Evolutionary conservation across 1,140 invertebrate species (phyloP), one percentile per base, ranked within the genome.

Genomic region (Conus betulinus): DNA sequence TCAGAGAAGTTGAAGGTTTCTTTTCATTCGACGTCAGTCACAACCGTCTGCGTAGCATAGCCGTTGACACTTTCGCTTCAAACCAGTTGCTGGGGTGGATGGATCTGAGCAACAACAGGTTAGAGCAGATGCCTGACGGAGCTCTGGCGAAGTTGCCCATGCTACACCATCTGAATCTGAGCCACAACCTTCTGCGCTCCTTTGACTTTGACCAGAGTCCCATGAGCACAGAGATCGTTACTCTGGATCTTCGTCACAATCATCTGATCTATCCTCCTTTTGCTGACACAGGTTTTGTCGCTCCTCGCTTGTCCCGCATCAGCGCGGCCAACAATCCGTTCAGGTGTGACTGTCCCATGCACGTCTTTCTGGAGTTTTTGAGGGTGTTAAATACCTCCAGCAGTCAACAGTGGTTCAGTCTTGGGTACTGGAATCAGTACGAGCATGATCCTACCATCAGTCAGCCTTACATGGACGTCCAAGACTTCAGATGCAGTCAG

Each of bases 281-380:
- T 51, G 79, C 84, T 17, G 88, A 89, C 86, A 87, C 88, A 0
- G 71, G 52, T 15, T 67, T 78, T 17, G 55, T 84, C 17, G 63
- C 53, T 39, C 71, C 81, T 20, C 87, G 71, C 74, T 20, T 60
- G 55, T 83, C 76, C 20, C 71, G 83, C 20, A 83, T 89, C 71
- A 60, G 7, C 0, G 76, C 84, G 0, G 63, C 87, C 57, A 39
- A n/a, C 57, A 91, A 90, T 53, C 91, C 91, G 25, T 91, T 89
- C 82, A 53, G 81, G 1, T 91, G 91, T 87, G 89, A 91, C 76
- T 91, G 91, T 63, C 27, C 83, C 2, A 85, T 90, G 81, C 15
- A 81, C n/a, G 87, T 60, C 1, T 90, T 91, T 79, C 60, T 89
- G 39, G 8, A 88, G 55, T 91, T 90, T 83, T 51, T 88, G 15